phyloP scores from a whole-genome alignment of 2,888 invertebrate genomes.

The Perithous albicinctus region DNA sequence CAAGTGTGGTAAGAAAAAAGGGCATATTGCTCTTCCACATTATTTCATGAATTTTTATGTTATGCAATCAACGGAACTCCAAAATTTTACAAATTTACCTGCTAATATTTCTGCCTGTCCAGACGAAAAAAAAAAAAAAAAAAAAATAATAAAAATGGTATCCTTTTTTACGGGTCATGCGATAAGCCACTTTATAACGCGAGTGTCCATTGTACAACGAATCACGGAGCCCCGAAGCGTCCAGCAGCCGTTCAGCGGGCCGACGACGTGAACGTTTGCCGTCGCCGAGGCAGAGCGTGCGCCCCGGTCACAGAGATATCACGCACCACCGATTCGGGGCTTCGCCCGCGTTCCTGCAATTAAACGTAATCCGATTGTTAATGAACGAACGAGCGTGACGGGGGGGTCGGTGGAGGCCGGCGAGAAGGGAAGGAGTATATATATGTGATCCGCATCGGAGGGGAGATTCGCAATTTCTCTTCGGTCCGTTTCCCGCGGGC shows the following conservation, averaged over 20 bases:
- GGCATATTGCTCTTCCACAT: too few species aligned
- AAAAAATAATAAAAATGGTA: too few species aligned
- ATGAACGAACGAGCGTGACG: conserved; percentile 55
- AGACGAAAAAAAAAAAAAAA: background rate
- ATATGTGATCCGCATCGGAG: conserved; percentile 41
- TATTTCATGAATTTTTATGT: too few species aligned
- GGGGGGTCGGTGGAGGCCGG: conserved; percentile 11
- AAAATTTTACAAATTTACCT: background rate
- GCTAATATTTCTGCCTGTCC: background rate
- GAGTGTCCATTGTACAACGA: conserved; percentile 2
- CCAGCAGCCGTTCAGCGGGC: background rate
- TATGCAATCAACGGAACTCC: background rate
- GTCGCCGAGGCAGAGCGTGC: background rate
- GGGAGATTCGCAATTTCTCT: conserved; percentile 25
- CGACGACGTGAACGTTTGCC: conserved; percentile 17
- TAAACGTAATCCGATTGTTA: conserved; percentile 61
- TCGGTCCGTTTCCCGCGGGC: conserved; percentile 40
- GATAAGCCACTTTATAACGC: conserved; percentile 12
- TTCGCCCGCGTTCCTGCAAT: conserved; percentile 42
- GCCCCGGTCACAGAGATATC: conserved; percentile 24
- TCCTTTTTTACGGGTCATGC: background rate
- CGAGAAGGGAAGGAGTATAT: background rate
- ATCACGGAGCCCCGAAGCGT: background rate
- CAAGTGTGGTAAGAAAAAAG: too few species aligned
- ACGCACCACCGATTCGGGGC: conserved; percentile 42